These are phyloP conservation scores for Lasius fuliginosus DNA, from an alignment of 2,888 invertebrate genomes.

Conservation along the genomic window DNA sequence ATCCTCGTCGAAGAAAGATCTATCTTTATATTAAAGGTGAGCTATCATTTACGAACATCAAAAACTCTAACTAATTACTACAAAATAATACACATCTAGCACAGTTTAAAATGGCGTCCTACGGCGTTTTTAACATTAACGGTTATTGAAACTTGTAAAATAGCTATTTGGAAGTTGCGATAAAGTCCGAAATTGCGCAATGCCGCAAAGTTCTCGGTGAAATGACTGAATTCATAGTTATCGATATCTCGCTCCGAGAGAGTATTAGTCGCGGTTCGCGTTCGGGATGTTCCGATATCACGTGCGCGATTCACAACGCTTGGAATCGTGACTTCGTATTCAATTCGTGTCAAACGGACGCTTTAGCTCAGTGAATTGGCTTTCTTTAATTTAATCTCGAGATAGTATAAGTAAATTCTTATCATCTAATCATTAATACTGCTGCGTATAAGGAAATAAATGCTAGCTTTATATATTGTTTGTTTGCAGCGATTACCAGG, in stretches of 20 bases:
- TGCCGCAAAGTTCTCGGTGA: constrained; percentile 10
- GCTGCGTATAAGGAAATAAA: background rate
- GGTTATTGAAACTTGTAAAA: constrained; percentile 26
- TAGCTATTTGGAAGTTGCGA: constrained; percentile 7
- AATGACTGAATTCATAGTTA: constrained; percentile 30
- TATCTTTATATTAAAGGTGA: background rate
- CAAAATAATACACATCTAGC: no score
- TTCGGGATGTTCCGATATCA: constrained; percentile 35
- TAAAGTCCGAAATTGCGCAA: constrained; percentile 36
- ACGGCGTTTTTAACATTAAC: background rate
- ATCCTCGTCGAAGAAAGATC: background rate
- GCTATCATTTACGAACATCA: background rate
- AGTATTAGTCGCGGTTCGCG: constrained; percentile 32
- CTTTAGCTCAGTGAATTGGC: constrained; percentile 18
- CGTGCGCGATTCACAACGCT: constrained; percentile 34
- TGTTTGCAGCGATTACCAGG: background rate
- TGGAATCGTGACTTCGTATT: constrained; percentile 30
- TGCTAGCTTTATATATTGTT: background rate
- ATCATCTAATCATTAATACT: background rate
- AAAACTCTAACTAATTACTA: background rate
- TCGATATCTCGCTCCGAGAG: constrained; percentile 20
- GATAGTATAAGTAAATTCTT: background rate
- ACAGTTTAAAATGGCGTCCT: background rate
- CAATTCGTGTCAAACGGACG: constrained; percentile 30
- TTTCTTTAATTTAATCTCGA: constrained; percentile 27